These are phyloP conservation scores for Percopsis transmontana DNA, from an alignment of 2,113 vertebrate species.

Conservation along the genomic window DNA sequence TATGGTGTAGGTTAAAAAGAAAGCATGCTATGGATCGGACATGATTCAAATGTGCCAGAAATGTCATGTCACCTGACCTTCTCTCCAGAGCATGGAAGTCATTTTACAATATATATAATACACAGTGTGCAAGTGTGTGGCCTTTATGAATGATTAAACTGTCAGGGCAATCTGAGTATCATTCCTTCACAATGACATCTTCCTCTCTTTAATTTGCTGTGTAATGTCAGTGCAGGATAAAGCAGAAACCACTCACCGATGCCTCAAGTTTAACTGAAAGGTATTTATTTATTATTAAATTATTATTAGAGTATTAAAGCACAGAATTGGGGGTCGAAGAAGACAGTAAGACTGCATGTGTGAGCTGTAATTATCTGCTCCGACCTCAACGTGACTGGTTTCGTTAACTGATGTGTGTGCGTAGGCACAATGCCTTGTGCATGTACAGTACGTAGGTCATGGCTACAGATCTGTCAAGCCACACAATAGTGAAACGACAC, in stretches of 20 bases:
- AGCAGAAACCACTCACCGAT: no score
- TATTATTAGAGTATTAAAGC: no score
- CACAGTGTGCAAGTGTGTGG: background rate
- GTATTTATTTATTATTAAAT: no score
- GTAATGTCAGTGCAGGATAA: background rate
- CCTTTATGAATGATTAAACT: background rate
- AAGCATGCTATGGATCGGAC: background rate
- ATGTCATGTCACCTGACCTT: no score
- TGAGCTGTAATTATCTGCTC: background rate
- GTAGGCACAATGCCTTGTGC: conserved; percentile 18
- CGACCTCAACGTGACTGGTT: conserved; percentile 18
- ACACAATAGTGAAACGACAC: conserved; percentile 54
- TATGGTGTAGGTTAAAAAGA: background rate
- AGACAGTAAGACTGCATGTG: no score
- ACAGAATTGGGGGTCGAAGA: no score
- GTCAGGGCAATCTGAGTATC: background rate
- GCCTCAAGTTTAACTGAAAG: background rate
- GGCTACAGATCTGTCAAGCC: conserved; percentile 61
- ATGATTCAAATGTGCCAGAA: background rate
- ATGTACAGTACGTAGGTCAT: conserved; percentile 51
- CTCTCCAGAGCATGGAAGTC: no score
- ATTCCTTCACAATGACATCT: background rate
- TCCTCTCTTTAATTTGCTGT: background rate
- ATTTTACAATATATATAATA: no score
- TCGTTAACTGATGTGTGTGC: conserved; percentile 27